Base-by-base conservation (phyloP, 2,888 invertebrate genomes). In the Eilema griseolum region DNA sequence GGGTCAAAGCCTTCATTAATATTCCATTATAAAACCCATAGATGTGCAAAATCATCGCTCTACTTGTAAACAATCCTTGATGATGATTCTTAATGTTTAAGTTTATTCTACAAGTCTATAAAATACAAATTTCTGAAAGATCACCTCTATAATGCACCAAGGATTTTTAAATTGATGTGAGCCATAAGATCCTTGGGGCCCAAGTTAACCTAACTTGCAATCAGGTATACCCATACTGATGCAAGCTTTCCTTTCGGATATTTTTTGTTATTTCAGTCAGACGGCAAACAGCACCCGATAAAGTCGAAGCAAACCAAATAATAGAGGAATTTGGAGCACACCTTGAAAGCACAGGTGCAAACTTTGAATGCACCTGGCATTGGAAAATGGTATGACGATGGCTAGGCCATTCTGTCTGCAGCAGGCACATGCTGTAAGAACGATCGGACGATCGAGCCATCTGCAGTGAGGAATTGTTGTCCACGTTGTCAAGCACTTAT, bases 1-100 rank as follows among this genome's bases (percentile, higher is more conserved):
- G 90, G 93, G 93, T 93, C 94, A 92, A 90, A 92, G 88, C 89
- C 87, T 93, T 88, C 89, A 89, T 91, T 86, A 87, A 85, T 88
- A 88, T 86, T 85, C 82, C 79, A 85, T 77, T 83, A 76, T 74
- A 80, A 68, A 52, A 73, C 67, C 78, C 71, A 62, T 61, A 65
- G 61, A 77, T 70, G 66, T 72, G 71, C 73, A 79, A 41, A 78
- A 74, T 66, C 67, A 76, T 66, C 46, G 57, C 41, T 64, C 60
- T 52, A 71, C 66, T 75, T 61, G 64, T 71, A 72, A 69, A 70
- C 70, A 72, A 62, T 65, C 56, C 7, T 52, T 52, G 62, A 33
- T 26, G 62, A 37, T 60, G 24, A 69, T 67, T 7, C 20, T 8
- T 28, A 60, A 26, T 46, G 23, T 12, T n/a, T 41, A 24, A 65